Percentiles rank a stretch among this genome's conserved stretches.
phyloP scores from a whole-genome alignment of 92 coral and sea anemone genomes.

The Micromussa lordhowensis region DNA sequence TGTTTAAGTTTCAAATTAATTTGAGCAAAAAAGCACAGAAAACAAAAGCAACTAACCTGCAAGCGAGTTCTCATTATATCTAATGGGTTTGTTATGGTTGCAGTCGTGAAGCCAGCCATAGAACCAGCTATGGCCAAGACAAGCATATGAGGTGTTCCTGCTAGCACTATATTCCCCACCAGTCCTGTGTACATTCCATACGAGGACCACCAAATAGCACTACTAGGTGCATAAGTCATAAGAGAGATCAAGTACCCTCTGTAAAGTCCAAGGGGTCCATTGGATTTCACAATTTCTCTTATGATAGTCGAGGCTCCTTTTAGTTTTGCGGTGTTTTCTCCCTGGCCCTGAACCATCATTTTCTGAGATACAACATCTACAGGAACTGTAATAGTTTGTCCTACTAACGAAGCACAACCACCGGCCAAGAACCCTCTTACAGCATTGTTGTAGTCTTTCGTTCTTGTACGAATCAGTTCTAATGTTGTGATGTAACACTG shows the following conservation, averaged over 20 bases:
- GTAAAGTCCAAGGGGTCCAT: conserved; percentile 83
- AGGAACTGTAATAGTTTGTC: conserved; percentile 95
- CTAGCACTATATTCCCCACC: conserved; percentile 83
- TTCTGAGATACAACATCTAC: conserved; percentile 93
- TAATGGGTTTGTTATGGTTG: conserved; percentile 90
- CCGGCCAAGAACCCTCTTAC: conserved; percentile 96
- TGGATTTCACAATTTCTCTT: conserved; percentile 62
- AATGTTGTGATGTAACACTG: conserved; percentile 96
- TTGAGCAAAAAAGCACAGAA: not conserved
- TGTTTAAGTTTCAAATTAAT: not conserved
- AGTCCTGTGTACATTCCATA: conserved; percentile 87
- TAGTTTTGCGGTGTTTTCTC: conserved; percentile 60
- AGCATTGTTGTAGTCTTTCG: conserved; percentile 78
- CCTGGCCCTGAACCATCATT: conserved; percentile 94
- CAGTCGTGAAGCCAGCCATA: conserved; percentile 92
- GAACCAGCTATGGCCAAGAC: conserved; percentile 90
- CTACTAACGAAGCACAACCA: conserved; percentile 87
- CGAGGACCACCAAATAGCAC: conserved; percentile 98
- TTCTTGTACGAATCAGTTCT: conserved; percentile 80
- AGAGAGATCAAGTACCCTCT: conserved; percentile 91
- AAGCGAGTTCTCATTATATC: conserved; percentile 93
- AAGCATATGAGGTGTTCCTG: conserved; percentile 90
- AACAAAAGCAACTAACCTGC: conserved; percentile 74
- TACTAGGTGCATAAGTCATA: conserved; percentile 95
- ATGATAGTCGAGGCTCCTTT: conserved; percentile 79